Evolutionary conservation across 2,113 vertebrate species (phyloP).

Genomic region (Ploceus nigricollis): DNA sequence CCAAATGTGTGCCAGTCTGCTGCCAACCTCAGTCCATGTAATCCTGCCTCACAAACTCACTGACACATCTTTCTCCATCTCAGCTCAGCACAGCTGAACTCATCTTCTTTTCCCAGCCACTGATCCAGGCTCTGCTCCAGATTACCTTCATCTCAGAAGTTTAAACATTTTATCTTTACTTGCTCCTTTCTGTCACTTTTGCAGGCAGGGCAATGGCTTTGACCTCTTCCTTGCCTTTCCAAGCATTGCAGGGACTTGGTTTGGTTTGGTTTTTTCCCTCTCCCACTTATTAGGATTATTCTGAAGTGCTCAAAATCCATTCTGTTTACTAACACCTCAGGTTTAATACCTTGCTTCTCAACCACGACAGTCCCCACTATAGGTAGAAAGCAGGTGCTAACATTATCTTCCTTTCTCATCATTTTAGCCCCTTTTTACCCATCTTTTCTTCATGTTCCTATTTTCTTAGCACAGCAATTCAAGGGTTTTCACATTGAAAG

Average conservation of each 20-base stretch:
- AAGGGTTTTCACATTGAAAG: background rate
- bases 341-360: background rate
- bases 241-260: background rate
- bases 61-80: background rate
- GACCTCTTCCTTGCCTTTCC: background rate
- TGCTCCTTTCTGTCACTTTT: background rate
- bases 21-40: background rate
- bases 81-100: background rate
- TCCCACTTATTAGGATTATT: background rate
- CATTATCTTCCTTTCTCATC: background rate
- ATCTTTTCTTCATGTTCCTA: background rate
- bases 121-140: background rate
- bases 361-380: accelerated
- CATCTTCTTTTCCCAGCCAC: background rate
- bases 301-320: background rate
- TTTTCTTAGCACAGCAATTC: background rate
- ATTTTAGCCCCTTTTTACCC: background rate
- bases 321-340: background rate
- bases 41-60: background rate
- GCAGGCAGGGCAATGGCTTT: background rate
- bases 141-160: background rate
- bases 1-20: accelerated
- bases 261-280: accelerated
- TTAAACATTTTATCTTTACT: background rate
- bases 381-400: background rate